Evolutionary conservation across 1,140 invertebrate species (phyloP).

Genomic region (Hyles vespertilio): DNA sequence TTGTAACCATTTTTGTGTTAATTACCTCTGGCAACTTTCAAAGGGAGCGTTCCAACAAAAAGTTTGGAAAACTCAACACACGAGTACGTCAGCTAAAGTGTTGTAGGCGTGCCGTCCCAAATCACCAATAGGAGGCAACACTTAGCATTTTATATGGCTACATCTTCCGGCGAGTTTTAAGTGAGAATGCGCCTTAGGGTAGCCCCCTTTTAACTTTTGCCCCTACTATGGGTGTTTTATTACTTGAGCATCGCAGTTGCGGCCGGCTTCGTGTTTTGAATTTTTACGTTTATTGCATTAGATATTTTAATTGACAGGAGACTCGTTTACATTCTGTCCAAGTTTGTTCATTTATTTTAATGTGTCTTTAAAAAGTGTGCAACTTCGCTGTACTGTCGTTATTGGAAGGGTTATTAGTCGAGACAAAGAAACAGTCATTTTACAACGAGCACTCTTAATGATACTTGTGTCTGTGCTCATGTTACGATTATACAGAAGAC

Average conservation of each 20-base stretch:
- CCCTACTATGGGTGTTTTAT: conserved; percentile 44
- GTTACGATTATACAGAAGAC: no score
- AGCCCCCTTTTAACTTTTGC: conserved; percentile 31
- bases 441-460: no score
- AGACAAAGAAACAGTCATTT: no score
- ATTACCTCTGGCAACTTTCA: neutral
- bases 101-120: conserved; percentile 22
- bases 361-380: no score
- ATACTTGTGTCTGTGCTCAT: no score
- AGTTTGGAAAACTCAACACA: conserved; percentile 5
- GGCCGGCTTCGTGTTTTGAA: conserved; percentile 19
- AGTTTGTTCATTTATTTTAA: neutral
- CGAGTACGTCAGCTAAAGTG: conserved; percentile 8
- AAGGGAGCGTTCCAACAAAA: neutral
- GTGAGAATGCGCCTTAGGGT: conserved; percentile 45
- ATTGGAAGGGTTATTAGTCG: no score
- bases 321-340: neutral
- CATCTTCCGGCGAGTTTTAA: conserved; percentile 50
- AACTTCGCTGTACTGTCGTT: no score
- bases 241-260: conserved; percentile 23
- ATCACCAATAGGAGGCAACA: conserved; percentile 30
- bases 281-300: conserved; percentile 8
- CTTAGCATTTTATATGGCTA: conserved; percentile 44
- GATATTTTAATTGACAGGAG: conserved; percentile 1
- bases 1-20: no score